These are phyloP conservation scores for Trachops cirrhosus DNA, from an alignment of 2,797 vertebrate genomes.

Conservation along the genomic window DNA sequence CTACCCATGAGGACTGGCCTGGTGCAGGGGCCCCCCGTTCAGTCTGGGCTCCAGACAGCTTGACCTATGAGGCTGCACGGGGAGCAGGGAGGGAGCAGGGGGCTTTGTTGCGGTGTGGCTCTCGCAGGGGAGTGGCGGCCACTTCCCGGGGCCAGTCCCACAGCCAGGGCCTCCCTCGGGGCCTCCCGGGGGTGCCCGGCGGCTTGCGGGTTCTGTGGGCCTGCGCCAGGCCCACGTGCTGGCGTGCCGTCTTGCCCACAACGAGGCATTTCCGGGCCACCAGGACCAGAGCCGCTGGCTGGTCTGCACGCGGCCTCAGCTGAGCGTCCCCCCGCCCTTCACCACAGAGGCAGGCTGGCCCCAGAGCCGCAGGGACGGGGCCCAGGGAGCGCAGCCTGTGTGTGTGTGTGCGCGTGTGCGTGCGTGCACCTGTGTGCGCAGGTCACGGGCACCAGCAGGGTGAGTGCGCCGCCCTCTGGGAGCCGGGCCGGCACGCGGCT, in stretches of 20 bases:
- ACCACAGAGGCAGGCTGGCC: background rate
- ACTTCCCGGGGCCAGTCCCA: background rate
- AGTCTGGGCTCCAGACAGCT: background rate
- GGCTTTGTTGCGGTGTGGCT: background rate
- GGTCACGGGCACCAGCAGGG: background rate
- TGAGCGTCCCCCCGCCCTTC: background rate
- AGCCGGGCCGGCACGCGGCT: background rate
- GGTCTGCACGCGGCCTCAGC: background rate
- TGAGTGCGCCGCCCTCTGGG: accelerated
- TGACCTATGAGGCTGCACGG: accelerated
- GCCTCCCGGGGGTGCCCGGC: background rate
- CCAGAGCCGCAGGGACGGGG: background rate
- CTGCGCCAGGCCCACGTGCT: accelerated
- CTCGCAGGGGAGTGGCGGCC: background rate
- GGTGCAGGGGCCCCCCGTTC: accelerated
- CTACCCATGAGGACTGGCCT: background rate
- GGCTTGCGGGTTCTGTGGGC: too few species aligned
- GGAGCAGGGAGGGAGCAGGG: accelerated
- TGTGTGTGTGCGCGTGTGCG: accelerated
- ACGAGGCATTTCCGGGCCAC: background rate
- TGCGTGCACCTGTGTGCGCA: background rate
- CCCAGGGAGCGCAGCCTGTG: background rate
- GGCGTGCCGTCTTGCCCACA: accelerated
- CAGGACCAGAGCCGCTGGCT: accelerated
- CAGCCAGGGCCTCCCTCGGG: background rate